phyloP scores from a whole-genome alignment of 2,888 invertebrate species.

The Thera obeliscata region DNA sequence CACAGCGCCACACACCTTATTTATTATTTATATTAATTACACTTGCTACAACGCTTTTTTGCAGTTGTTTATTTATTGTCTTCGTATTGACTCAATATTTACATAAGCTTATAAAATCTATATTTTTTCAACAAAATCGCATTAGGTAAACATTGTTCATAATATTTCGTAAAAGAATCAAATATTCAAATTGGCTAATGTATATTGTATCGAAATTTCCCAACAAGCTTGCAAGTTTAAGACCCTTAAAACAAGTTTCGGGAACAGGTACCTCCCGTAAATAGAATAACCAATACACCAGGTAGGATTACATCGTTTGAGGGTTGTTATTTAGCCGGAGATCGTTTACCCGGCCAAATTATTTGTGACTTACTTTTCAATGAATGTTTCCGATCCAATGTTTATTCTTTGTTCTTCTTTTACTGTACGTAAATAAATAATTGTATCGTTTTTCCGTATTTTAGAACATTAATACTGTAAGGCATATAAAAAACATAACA shows the following conservation, averaged over 20 bases:
- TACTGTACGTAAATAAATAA: too few relatives aligned
- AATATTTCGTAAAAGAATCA: conserved; percentile 16
- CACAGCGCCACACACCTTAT: conserved; percentile 60
- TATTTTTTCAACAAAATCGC: conserved; percentile 3
- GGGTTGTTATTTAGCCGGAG: conserved; percentile 12
- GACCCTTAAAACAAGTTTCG: conserved; percentile 35
- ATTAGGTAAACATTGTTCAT: conserved; percentile 7
- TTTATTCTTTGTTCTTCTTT: too few relatives aligned
- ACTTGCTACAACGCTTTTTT: conserved; percentile 59
- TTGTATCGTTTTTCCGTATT: too few relatives aligned
- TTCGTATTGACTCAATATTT: conserved; percentile 26
- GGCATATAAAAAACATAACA: too few relatives aligned
- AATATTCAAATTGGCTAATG: conserved; percentile 31
- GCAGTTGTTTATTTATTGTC: conserved; percentile 46
- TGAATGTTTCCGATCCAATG: background rate
- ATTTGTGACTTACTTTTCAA: background rate
- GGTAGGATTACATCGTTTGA: conserved; percentile 12
- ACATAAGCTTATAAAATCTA: background rate
- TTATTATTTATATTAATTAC: conserved; percentile 79
- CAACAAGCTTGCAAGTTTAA: conserved; percentile 32
- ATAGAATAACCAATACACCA: conserved; percentile 32
- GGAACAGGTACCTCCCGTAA: conserved; percentile 28
- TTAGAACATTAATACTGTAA: too few relatives aligned
- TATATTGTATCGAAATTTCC: conserved; percentile 28
- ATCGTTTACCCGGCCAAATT: conserved; percentile 1